A percentile compares a stretch with the other conserved stretches of the same genome.
These are phyloP conservation scores for Ellobium chinense DNA, from an alignment of 2,888 invertebrate species.

Conservation along the genomic window DNA sequence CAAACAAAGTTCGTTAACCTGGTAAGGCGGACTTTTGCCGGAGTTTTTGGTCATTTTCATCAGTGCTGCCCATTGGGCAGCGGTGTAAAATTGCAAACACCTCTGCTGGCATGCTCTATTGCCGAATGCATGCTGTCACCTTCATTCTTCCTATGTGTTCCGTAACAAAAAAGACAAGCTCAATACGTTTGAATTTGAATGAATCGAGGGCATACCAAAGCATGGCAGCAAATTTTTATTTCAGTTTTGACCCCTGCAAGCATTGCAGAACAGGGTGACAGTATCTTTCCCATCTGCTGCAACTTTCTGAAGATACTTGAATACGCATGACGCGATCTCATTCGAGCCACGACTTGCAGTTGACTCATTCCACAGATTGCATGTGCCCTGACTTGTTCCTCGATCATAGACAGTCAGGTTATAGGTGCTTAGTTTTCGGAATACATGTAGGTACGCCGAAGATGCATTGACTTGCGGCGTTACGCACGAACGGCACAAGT, in stretches of 20 bases:
- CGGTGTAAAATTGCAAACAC: neutral
- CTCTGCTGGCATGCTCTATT: neutral
- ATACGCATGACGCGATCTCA: neutral
- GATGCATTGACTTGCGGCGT: too few species aligned
- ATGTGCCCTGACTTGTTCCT: neutral
- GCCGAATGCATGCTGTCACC: neutral
- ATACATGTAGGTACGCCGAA: too few species aligned
- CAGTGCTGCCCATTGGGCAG: neutral
- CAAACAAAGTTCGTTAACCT: too few species aligned
- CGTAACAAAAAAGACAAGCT: neutral
- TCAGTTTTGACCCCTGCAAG: neutral
- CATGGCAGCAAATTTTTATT: neutral
- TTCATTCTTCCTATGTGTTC: neutral
- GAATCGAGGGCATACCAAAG: neutral
- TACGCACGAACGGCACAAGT: too few species aligned
- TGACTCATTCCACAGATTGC: neutral
- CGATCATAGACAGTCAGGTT: neutral
- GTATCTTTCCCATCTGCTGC: neutral
- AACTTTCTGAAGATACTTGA: neutral
- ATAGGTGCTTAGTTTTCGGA: neutral
- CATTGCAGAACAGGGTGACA: neutral
- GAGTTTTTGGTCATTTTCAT: neutral
- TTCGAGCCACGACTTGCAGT: neutral
- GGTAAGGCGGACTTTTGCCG: too few species aligned
- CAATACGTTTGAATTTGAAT: neutral